Base-by-base conservation (phyloP, 2,888 invertebrate genomes). In the Fragum sueziense region DNA sequence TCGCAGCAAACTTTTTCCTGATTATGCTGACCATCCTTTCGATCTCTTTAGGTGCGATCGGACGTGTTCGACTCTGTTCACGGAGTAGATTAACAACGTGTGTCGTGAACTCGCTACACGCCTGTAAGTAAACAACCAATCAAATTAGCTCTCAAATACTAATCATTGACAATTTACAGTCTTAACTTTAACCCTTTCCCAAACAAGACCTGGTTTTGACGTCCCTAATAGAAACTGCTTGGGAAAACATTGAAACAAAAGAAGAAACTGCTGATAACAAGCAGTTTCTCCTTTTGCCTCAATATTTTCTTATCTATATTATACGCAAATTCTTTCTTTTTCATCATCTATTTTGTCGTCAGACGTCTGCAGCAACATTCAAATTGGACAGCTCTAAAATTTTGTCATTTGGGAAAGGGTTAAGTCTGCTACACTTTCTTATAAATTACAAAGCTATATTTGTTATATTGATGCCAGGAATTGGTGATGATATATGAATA, bases 51-150 rank as follows among this genome's bases (percentile, higher is more conserved):
- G 98, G 98, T 75, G 99, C 98, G 91, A 99, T 99, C 72, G 99
- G 99, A 89, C 99, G 95, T 88, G 99, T 99, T 91, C 98, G 97
- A 92, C 97, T 97, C 94, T 99, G 98, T 94, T 99, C 98, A 76
- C 98, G 95, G 85, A 99, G 95, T 89, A 99, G 95, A 94, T 99
- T 99, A 97, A 99, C 97, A 87, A 99, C 99, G 94, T 99, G 99
- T n/a, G 99, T 99, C 79, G 99, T 99, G 94, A 99, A 99, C 95
- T 99, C 99, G 94, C 98, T 98, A 95, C 99, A 99, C n/a, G 99
- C 99, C 95, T 96, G 93, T 59, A 83, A 70, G 20, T 22, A 70
- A 2, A 61, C 17, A 59, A 59, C 20, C 4, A 25, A n/a, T n/a
- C 22, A 25, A 9, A 47, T 17, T 47, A 47, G 47, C 47, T 47